phyloP scores from a whole-genome alignment of 2,888 invertebrate genomes.

The Drosophila picticornis region DNA sequence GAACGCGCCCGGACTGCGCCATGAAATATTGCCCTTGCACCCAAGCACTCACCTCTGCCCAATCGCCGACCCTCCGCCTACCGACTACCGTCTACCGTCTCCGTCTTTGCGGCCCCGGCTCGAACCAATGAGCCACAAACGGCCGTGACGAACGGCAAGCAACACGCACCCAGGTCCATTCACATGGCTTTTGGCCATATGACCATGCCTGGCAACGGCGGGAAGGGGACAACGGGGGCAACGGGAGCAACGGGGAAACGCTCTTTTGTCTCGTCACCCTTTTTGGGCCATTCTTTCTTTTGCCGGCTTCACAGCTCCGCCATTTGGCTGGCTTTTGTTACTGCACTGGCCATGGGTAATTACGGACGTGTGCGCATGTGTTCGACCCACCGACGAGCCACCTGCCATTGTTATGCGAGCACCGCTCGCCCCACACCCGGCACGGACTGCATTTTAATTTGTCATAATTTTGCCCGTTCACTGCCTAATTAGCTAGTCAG shows the following conservation, averaged over 20 bases:
- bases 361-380: conserved; percentile 67
- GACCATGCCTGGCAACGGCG: conserved; percentile 13
- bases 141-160: conserved; percentile 72
- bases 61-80: not conserved
- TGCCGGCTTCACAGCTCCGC: conserved; percentile 11
- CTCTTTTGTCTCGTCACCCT: conserved; percentile 77
- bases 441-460: conserved; percentile 69
- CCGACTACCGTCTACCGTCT: not conserved
- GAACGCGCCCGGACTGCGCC: conserved; percentile 10
- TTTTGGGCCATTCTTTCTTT: conserved; percentile 39
- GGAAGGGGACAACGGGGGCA: conserved; percentile 27
- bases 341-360: conserved; percentile 66
- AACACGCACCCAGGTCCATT: conserved; percentile 46
- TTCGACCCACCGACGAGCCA: conserved; percentile 39
- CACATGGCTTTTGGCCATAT: conserved; percentile 19
- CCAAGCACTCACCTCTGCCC: not conserved
- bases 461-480: conserved; percentile 70
- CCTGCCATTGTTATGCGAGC: conserved; percentile 54
- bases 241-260: not conserved
- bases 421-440: not conserved
- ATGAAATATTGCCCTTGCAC: conserved; percentile 67
- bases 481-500: conserved; percentile 71
- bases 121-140: conserved; percentile 79
- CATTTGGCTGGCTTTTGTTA: conserved; percentile 76
- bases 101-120: conserved; percentile 3